These are phyloP conservation scores for Chlorospingus flavigularis DNA, from an alignment of 2,797 vertebrate species.

Conservation along the genomic window DNA sequence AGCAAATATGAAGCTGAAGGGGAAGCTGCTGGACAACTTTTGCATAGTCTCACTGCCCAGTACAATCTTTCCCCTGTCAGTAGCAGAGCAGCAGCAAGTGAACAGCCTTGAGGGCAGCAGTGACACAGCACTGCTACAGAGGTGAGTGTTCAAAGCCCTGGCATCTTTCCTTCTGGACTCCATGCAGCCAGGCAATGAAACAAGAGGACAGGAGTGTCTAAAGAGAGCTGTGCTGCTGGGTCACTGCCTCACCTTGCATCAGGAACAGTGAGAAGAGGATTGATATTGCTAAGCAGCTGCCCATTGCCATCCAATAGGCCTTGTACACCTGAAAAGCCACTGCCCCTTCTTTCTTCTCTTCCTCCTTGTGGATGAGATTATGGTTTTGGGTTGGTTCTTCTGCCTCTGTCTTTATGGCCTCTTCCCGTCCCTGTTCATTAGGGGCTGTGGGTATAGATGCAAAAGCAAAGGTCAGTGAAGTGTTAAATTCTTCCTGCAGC, in stretches of 20 bases:
- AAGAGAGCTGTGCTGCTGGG: not conserved
- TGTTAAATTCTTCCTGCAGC: not conserved
- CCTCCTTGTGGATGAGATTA: conserved; percentile 70
- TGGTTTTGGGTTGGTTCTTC: not conserved
- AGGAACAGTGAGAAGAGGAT: conserved; percentile 85
- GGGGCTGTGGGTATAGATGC: not conserved
- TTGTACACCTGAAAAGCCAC: conserved; percentile 88
- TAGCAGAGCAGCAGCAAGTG: not conserved
- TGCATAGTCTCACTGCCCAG: not conserved
- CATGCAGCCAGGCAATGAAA: not conserved
- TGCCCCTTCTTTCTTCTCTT: conserved; percentile 88
- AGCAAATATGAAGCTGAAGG: not conserved
- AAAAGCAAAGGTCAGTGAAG: not conserved
- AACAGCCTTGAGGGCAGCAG: not conserved
- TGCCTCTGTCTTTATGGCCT: not conserved
- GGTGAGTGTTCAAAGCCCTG: not conserved
- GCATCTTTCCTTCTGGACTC: not conserved
- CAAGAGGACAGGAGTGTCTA: not conserved
- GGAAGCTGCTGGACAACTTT: not conserved
- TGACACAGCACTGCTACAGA: not conserved
- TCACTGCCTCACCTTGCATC: conserved; percentile 88
- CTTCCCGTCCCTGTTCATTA: conserved; percentile 36
- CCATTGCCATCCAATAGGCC: conserved; percentile 88
- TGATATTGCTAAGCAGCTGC: conserved; percentile 76
- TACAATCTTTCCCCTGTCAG: not conserved